Evolutionary conservation across 1,140 invertebrate species (phyloP).

Genomic region (Nomia melanderi): DNA sequence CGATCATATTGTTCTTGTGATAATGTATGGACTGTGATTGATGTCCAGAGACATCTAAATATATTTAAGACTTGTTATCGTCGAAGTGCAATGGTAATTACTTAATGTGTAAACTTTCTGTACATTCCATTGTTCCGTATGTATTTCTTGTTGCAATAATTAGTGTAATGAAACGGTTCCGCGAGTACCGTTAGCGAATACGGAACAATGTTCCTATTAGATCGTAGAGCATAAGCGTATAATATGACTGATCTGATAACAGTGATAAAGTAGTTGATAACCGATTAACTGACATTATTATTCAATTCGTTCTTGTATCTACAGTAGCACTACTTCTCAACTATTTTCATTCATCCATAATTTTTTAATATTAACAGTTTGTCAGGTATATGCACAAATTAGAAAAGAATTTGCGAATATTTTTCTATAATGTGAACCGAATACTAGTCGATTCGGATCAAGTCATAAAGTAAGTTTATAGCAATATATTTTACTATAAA

Average conservation of each 20-base stretch:
- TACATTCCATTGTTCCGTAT: neutral
- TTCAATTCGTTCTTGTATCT: too few species aligned
- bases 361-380: neutral
- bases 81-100: neutral
- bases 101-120: neutral
- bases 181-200: neutral
- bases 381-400: neutral
- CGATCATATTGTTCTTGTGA: neutral
- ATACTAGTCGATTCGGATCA: slow-evolving; percentile 17
- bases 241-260: slow-evolving; percentile 12
- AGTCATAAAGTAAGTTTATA: neutral
- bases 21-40: neutral
- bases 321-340: neutral
- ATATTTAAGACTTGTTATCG: neutral
- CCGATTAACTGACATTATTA: too few species aligned
- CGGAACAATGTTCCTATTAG: slow-evolving; percentile 20
- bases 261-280: slow-evolving; percentile 6
- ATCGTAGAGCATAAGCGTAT: neutral
- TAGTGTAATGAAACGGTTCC: too few species aligned
- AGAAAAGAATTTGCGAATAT: neutral
- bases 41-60: too few species aligned
- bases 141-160: neutral
- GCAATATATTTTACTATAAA: neutral
- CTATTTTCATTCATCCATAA: neutral
- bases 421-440: slow-evolving; percentile 3